Evolutionary conservation across 2,113 vertebrate genomes (phyloP).

Genomic region (Uria aalge): DNA sequence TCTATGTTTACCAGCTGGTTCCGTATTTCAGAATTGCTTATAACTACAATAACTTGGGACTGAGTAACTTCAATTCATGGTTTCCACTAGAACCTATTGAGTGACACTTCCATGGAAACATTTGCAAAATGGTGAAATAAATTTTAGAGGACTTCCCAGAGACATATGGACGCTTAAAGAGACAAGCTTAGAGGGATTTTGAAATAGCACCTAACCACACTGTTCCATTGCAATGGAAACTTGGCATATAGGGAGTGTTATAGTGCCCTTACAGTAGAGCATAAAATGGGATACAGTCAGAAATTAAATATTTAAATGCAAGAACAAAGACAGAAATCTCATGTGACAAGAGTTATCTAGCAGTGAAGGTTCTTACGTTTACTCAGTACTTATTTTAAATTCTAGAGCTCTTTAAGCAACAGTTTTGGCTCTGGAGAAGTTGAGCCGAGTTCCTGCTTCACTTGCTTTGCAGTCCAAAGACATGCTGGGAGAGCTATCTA

Average conservation of each 20-base stretch:
- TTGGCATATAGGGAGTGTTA: neutral
- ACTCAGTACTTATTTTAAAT: neutral
- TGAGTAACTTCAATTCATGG: neutral
- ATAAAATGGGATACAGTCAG: neutral
- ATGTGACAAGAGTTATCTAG: neutral
- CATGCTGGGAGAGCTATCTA: neutral
- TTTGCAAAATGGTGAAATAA: neutral
- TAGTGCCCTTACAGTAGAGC: neutral
- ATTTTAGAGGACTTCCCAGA: neutral
- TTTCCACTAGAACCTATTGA: neutral
- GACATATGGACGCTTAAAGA: neutral
- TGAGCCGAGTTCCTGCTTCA: neutral
- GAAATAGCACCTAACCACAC: neutral
- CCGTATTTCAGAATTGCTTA: neutral
- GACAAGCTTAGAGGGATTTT: neutral
- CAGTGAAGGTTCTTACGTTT: neutral
- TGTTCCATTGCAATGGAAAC: neutral
- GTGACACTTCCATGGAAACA: neutral
- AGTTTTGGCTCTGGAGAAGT: neutral
- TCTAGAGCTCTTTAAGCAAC: neutral
- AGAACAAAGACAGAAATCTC: neutral
- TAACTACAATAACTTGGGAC: neutral
- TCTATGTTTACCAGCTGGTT: neutral
- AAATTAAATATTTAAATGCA: neutral
- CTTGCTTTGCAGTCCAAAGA: neutral